Evolutionary conservation across 2,797 vertebrate species (phyloP).

Genomic region (Semaprochilodus insignis): DNA sequence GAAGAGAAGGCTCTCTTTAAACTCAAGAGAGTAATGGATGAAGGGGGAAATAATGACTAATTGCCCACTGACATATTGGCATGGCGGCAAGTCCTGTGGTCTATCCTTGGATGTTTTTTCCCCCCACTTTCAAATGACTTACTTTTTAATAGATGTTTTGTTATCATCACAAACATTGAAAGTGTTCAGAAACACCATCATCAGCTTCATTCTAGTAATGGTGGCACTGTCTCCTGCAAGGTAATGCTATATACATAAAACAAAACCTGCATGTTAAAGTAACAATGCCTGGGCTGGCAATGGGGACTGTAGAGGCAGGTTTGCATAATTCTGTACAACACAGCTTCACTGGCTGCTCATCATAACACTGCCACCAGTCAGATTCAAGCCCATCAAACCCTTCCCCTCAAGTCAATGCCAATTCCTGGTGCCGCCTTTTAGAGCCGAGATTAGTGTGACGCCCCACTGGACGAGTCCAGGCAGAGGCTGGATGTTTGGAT

Average conservation of each 20-base stretch:
- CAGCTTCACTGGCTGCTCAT: constrained; percentile 52
- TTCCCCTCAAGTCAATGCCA: constrained; percentile 44
- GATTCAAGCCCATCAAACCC: constrained; percentile 50
- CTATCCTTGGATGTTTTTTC: constrained; percentile 10
- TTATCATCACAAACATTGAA: constrained; percentile 27
- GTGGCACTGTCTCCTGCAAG: constrained; percentile 39
- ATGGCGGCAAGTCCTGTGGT: constrained; percentile 6
- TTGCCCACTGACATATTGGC: constrained; percentile 18
- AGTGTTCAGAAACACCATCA: constrained; percentile 8
- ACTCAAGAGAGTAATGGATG: constrained; percentile 19
- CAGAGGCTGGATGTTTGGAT: constrained; percentile 47
- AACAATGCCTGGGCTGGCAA: constrained; percentile 45
- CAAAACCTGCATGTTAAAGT: constrained; percentile 41
- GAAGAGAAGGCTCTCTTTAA: not conserved
- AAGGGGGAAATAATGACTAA: constrained; percentile 27
- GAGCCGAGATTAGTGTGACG: constrained; percentile 42
- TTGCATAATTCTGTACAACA: constrained; percentile 62
- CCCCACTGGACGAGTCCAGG: constrained; percentile 48
- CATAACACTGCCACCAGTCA: constrained; percentile 40
- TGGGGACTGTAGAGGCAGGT: constrained; percentile 84
- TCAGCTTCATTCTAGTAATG: constrained; percentile 36
- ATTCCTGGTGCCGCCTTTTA: constrained; percentile 45
- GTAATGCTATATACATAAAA: constrained; percentile 48
- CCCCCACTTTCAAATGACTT: constrained; percentile 14
- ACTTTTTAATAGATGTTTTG: not conserved